Conservation (phyloP, 1,140 invertebrate genomes). For the Ephestia elutella region DNA sequence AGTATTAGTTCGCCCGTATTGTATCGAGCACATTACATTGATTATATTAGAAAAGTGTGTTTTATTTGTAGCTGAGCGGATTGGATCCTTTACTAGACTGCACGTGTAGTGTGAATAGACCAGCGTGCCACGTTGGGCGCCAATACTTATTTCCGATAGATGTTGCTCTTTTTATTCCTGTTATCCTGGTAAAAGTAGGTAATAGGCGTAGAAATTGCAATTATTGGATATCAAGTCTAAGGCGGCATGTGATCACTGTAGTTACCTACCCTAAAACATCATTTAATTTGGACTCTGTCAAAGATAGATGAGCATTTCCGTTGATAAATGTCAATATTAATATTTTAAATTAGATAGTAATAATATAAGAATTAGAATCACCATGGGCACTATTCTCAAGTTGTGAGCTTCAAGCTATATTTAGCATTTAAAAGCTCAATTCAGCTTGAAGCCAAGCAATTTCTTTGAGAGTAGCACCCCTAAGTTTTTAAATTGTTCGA, state of each 20-base stretch:
- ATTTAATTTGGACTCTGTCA: neutral
- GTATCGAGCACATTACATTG: slow-evolving; percentile 51
- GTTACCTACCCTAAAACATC: neutral
- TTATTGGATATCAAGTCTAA: slow-evolving; percentile 22
- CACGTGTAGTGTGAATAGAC: slow-evolving; percentile 2
- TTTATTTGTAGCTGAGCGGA: slow-evolving; percentile 55
- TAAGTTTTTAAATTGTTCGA: neutral
- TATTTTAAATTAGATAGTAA: neutral
- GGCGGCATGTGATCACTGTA: neutral
- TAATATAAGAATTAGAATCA: too few relatives aligned
- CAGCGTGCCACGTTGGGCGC: slow-evolving; percentile 1
- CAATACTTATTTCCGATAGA: neutral
- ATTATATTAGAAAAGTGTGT: slow-evolving; percentile 69
- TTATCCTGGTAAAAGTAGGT: slow-evolving; percentile 37
- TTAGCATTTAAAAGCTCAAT: too few relatives aligned
- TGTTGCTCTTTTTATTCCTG: slow-evolving; percentile 11
- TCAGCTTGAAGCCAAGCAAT: neutral
- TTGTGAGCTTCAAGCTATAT: too few relatives aligned
- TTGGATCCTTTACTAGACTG: slow-evolving; percentile 13
- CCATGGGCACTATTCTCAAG: too few relatives aligned
- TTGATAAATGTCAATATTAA: neutral
- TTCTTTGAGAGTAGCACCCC: too few relatives aligned
- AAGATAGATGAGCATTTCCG: neutral
- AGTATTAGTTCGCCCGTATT: slow-evolving; percentile 52
- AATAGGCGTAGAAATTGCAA: slow-evolving; percentile 43